Base-by-base conservation (phyloP, 2,797 vertebrate genomes). In the Discoglossus pictus region DNA sequence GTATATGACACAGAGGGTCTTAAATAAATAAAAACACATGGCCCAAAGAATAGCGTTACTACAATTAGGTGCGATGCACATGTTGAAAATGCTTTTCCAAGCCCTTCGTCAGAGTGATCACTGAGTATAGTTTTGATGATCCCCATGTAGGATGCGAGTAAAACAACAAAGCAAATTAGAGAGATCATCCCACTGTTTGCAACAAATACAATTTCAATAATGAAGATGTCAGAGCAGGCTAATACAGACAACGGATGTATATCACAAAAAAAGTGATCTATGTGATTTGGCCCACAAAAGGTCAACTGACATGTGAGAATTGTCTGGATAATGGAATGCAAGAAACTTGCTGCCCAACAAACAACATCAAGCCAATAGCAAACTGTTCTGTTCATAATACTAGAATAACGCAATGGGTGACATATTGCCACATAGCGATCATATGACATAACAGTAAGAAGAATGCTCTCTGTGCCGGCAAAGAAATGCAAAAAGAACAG, bases 221-320 rank as follows among this genome's bases (percentile, higher is more conserved):
- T 70, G 39, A 82, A 74, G 0, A 75, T 75, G 0, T 86, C 77
- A 0, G 78, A 65, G 38, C 83, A 86, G 18, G 83, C 80, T 67
- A 84, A 61, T 35, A 75, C 80, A 46, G 83, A 81, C 48, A 84
- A 76, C 3, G 80, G 27, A 1, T 71, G 80, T 10, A 83, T 80
- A 12, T 86, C 84, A 15, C 84, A 84, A 58, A 86, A 84, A 61
- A 82, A 84, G 65, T 78, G 83, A 7, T 83, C 72, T 1, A 84
- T 77, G n/a, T 73, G 0, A 4, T 80, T 83, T 12, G 79, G 78
- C 1, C 82, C 82, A 50, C 83, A 84, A 25, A 82, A 84, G 35
- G 79, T 78, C 2, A 86, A 59, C n/a, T 18, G 62, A 56, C 75
- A 24, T 3, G 79, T 80, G 39, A 83, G 35, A 40, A 77, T 50